Percentiles rank a stretch among this genome's conserved stretches.
Conservation (phyloP, 2,888 invertebrate species). For the Leptinotarsa rubiginosa region DNA sequence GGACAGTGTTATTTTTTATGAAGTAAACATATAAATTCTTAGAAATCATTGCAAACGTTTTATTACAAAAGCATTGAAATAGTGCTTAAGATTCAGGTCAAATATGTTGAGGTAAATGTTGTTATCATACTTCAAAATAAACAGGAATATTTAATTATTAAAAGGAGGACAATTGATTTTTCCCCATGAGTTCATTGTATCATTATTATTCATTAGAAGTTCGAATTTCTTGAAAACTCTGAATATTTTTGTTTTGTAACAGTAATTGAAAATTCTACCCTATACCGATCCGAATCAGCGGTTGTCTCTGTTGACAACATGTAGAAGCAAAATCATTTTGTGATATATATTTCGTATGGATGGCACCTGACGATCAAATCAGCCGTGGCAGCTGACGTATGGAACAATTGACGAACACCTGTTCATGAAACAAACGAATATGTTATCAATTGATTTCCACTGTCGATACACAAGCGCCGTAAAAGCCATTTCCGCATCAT, state of each 20-base stretch:
- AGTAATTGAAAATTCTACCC: not conserved
- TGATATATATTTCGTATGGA: constrained; percentile 33
- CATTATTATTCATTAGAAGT: no score
- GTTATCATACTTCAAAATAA: constrained; percentile 7
- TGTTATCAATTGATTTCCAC: constrained; percentile 43
- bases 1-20: constrained; percentile 23
- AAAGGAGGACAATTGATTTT: not conserved
- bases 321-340: constrained; percentile 12
- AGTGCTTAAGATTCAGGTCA: constrained; percentile 33
- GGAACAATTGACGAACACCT: constrained; percentile 49
- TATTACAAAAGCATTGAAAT: constrained; percentile 31
- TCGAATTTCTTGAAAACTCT: no score
- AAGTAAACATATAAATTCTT: constrained; percentile 34
- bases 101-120: constrained; percentile 26
- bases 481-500: constrained; percentile 1
- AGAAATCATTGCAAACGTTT: constrained; percentile 33
- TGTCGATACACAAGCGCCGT: constrained; percentile 29
- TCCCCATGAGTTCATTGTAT: not conserved
- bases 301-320: constrained; percentile 5
- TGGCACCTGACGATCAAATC: constrained; percentile 40
- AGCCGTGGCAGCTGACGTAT: constrained; percentile 46
- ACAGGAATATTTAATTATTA: not conserved
- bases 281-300: not conserved
- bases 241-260: no score
- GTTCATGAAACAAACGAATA: constrained; percentile 44